Evolutionary conservation across 1,140 invertebrate genomes (phyloP), one percentile per base, ranked within the genome.

Genomic region (Drosophila kurseongensis): DNA sequence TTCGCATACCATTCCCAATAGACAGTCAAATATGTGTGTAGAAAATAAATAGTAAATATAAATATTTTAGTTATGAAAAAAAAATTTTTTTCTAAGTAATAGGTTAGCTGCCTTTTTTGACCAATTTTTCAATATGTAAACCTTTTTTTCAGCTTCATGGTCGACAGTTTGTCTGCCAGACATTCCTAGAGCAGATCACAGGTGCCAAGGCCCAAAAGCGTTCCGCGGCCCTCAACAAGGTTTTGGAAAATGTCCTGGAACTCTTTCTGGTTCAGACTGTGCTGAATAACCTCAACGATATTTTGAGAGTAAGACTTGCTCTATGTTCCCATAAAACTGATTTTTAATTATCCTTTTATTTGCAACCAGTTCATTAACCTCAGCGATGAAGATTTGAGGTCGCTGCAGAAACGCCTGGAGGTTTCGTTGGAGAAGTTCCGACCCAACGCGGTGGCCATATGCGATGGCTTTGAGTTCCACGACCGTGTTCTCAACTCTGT

Each of bases 391-490:
- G 94, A 97, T 78, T 93, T 98, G 9, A 92, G 94, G 48, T 80
- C 92, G 0, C 84, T 97, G 16, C 95, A 97, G 81, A 83, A 92
- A 8, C 94, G 95, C 48, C 91, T 98, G 48, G 95, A 96, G 75
- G 93, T 95, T 9, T 92, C 97, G 9, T 92, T 99, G 48, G 88
- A 91, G 4, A 89, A 93, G 10, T 94, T 99, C n/a, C 94, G 98
- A 62, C 96, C 96, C 4, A 97, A 99, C 93, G 97, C 97, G 6
- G 95, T 99, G 0, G 95, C 96, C 9, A 93, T 99, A 7, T 98
- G 98, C 0, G 98, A 99, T 92, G 95, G 97, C 4, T 99, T 98
- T 78, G 97, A 98, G 91, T 95, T 97, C 52, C 94, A 95, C n/a
- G 98, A 99, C 91, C 94, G 95, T 79, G 94, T 97, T 42, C 92